A percentile compares a stretch with the other conserved stretches of the same genome.
Evolutionary conservation across 2,888 invertebrate species (phyloP).

Genomic region (Crossocerus cetratus): DNA sequence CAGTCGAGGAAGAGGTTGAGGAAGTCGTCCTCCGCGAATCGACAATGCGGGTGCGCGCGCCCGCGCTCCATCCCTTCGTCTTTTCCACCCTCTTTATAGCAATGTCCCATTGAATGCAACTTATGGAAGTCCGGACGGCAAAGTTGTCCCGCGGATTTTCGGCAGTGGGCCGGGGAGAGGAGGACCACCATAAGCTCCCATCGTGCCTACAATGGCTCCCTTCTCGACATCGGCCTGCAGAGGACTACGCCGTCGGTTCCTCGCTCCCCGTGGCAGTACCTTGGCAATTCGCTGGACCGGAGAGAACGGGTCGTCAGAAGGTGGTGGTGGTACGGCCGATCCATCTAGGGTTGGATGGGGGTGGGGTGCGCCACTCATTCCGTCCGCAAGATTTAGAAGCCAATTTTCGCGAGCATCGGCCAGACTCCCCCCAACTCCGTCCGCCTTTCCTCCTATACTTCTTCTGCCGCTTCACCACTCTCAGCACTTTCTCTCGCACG

Average conservation of each 20-base stretch:
- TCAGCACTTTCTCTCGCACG: constrained; percentile 23
- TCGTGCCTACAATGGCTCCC: constrained; percentile 67
- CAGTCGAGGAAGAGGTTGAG: constrained; percentile 41
- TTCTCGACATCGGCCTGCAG: constrained; percentile 34
- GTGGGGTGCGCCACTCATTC: constrained; percentile 64
- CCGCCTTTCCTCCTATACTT: constrained; percentile 37
- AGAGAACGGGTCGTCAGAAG: constrained; percentile 42
- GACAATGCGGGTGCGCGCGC: constrained; percentile 36
- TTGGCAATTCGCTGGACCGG: constrained; percentile 35
- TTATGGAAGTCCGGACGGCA: constrained; percentile 69
- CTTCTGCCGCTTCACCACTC: constrained; percentile 30
- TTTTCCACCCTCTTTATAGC: constrained; percentile 68
- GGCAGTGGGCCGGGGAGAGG: constrained; percentile 31
- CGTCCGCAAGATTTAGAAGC: constrained; percentile 73
- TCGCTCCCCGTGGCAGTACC: constrained; percentile 59
- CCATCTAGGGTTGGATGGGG: constrained; percentile 7
- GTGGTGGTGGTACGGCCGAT: constrained; percentile 35
- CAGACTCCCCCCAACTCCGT: constrained; percentile 55
- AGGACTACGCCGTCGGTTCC: constrained; percentile 61
- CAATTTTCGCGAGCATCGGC: constrained; percentile 74
- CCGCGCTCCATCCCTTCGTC: constrained; percentile 25
- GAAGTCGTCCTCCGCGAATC: constrained; percentile 26
- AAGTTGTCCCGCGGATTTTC: constrained; percentile 69
- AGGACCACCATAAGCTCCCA: constrained; percentile 57
- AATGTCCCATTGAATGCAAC: constrained; percentile 71